Base-by-base conservation (phyloP, 2,888 invertebrate genomes). In the Phorcus lineatus region DNA sequence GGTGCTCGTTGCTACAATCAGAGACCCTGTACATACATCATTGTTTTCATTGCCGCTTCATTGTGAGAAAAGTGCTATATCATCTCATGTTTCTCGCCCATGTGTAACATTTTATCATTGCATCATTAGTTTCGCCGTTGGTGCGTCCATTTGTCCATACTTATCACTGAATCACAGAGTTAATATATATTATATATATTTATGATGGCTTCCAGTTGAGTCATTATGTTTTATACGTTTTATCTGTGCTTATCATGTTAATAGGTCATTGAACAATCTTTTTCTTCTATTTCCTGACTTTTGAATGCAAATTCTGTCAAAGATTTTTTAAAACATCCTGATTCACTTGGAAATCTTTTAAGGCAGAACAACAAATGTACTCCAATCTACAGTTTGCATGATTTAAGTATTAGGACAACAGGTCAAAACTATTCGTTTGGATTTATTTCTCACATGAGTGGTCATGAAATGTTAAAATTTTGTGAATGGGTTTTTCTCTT, bases 81-180 rank as follows among this genome's bases (percentile, higher is more conserved):
- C 62, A 62, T 62, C 28, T 13, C 19, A 57, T 57, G 19, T 57
- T 24, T 22, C 24, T 19, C 24, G 24, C 57, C 57, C 22, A 57
- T 16, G 17, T 55, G 57, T 57, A 57, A 19, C 57, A 57, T 57
- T 19, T 36, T 36, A 0, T 24, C 19, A 22, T 24, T 70, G 36
- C 16, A 70, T 70, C 70, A 70, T 40, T 17, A 36, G 31, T 70
- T 31, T 28, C 70, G 31, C 70, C 28, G 28, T 70, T 24, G 36
- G 28, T 70, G 70, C 70, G 31, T 31, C 70, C 31, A 70, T 70
- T 17, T 70, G 19, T 19, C 36, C 70, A 70, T 19, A 36, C 70
- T 70, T 36, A 31, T 70, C 70, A 70, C n/a, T 40, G 70, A 70
- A 70, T 70, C 70, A 70, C 70, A 70, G 70, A 70, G 70, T 70